Conservation (phyloP, 2,113 vertebrate species). For the Phalacrocorax brasilianus region DNA sequence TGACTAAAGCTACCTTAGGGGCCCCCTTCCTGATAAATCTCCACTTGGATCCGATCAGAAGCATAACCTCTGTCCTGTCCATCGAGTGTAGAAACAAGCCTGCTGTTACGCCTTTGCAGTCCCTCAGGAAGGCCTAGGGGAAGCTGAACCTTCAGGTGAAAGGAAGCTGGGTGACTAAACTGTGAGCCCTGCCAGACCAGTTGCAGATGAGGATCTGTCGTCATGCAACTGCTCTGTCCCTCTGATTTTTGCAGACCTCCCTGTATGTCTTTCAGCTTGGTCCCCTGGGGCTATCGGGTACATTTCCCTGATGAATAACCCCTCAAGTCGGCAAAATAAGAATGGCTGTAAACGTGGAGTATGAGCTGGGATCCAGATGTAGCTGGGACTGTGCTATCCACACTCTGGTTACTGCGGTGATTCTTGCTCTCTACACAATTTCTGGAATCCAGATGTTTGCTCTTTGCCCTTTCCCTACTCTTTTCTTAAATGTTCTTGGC, state of each 20-base stretch:
- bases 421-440: background rate
- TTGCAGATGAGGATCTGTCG: background rate
- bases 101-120: background rate
- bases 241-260: background rate
- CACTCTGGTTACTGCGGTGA: background rate
- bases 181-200: background rate
- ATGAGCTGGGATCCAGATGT: background rate
- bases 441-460: slow-evolving; percentile 32
- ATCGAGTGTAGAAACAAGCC: background rate
- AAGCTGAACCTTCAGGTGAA: background rate
- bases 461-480: background rate
- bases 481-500: slow-evolving; percentile 13
- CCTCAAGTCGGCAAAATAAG: background rate
- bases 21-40: background rate
- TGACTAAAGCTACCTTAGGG: background rate
- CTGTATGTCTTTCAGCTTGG: background rate
- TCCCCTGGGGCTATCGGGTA: background rate
- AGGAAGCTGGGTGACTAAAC: background rate
- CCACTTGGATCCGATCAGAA: background rate
- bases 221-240: background rate
- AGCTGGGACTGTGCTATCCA: background rate
- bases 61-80: background rate
- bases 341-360: background rate
- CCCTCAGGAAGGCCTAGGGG: background rate
- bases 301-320: background rate